Evolutionary conservation across 2,113 vertebrate genomes (phyloP).

Genomic region (Spilogale gracilis): DNA sequence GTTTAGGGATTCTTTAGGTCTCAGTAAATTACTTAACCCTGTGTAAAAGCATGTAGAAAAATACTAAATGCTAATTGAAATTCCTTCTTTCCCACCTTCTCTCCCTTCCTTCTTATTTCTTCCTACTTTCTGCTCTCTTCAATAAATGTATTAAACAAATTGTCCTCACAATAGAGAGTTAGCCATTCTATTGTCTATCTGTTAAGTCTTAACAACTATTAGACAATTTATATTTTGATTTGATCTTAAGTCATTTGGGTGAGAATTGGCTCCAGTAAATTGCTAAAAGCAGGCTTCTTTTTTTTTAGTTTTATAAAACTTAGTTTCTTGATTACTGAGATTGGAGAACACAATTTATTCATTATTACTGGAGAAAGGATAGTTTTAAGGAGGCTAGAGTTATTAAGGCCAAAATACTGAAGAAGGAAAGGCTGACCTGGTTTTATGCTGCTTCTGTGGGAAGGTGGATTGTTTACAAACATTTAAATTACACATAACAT

Average conservation of each 20-base stretch:
- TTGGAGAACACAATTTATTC: not conserved
- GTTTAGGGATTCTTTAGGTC: not conserved
- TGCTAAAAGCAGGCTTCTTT: not conserved
- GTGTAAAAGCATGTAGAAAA: not conserved
- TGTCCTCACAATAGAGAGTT: not conserved
- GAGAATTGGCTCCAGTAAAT: not conserved
- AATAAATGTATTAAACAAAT: not conserved
- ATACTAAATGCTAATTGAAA: not conserved
- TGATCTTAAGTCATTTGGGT: not conserved
- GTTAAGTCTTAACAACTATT: not conserved
- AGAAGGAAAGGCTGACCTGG: not conserved
- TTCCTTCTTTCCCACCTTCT: not conserved
- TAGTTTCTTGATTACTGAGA: not conserved
- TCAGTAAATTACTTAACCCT: not conserved
- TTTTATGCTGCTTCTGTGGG: not conserved
- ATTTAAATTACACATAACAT: not conserved
- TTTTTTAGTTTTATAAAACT: not conserved
- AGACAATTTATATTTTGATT: conserved; percentile 31
- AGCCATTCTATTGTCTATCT: not conserved
- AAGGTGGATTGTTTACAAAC: no score
- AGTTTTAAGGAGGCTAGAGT: not conserved
- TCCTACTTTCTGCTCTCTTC: not conserved
- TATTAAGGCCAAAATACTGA: not conserved
- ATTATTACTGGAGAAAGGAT: not conserved
- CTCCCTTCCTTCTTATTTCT: not conserved